Evolutionary conservation across 1,140 invertebrate genomes (phyloP).

Genomic region (Drosophila lacertosa): DNA sequence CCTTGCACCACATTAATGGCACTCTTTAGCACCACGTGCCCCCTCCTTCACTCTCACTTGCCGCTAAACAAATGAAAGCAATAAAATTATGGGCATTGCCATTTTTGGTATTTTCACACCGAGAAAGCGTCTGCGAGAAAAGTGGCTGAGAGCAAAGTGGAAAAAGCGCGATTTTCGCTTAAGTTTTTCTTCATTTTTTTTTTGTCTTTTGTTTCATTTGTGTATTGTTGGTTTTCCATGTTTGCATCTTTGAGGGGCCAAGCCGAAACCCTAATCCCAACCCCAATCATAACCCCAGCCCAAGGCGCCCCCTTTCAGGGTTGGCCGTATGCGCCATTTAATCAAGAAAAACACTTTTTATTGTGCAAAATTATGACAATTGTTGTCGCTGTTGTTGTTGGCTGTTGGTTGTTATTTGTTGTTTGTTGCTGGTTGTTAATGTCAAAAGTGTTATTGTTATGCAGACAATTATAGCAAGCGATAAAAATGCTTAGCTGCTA

Average conservation of each 20-base stretch:
- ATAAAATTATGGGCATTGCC: slow-evolving; percentile 76
- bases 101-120: slow-evolving; percentile 74
- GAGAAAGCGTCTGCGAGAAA: slow-evolving; percentile 32
- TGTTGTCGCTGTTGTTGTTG: slow-evolving; percentile 24
- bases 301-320: neutral
- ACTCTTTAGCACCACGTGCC: slow-evolving; percentile 19
- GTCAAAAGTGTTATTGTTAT: slow-evolving; percentile 81
- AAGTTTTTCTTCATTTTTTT: slow-evolving; percentile 29
- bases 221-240: slow-evolving; percentile 6
- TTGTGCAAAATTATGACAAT: slow-evolving; percentile 77
- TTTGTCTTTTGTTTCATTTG: slow-evolving; percentile 40
- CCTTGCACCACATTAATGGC: slow-evolving; percentile 1
- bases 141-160: slow-evolving; percentile 3
- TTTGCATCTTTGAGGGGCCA: slow-evolving; percentile 9
- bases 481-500: slow-evolving; percentile 70
- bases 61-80: slow-evolving; percentile 48
- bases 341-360: slow-evolving; percentile 82
- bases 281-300: neutral
- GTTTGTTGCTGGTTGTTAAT: slow-evolving; percentile 62
- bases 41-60: neutral
- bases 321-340: slow-evolving; percentile 57
- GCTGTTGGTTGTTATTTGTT: slow-evolving; percentile 20
- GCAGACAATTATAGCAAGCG: slow-evolving; percentile 77
- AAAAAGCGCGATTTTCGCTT: slow-evolving; percentile 35
- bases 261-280: neutral